Evolutionary conservation across 1,140 invertebrate species (phyloP).

Genomic region (Brachionus plicatilis): DNA sequence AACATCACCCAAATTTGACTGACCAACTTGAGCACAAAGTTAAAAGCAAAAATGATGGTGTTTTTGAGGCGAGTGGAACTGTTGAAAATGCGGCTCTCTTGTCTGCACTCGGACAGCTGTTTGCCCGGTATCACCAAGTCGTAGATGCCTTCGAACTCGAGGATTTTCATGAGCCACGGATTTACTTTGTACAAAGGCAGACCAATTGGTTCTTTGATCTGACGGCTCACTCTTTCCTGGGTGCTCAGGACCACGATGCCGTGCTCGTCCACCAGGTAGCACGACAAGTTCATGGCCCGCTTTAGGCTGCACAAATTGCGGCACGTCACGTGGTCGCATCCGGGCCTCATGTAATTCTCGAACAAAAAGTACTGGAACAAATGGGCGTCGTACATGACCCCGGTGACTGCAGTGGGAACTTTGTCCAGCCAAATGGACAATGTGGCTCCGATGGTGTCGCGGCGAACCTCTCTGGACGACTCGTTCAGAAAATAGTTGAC

Average conservation of each 20-base stretch:
- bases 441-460: constrained; percentile 24
- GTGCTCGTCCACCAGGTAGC: constrained; percentile 26
- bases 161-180: constrained; percentile 30
- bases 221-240: not conserved
- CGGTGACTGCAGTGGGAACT: constrained; percentile 24
- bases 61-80: not conserved
- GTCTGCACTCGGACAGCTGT: constrained; percentile 29
- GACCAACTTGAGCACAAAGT: not conserved
- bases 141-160: constrained; percentile 22
- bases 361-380: constrained; percentile 19
- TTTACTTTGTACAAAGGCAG: constrained; percentile 34
- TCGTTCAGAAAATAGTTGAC: constrained; percentile 38
- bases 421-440: constrained; percentile 35
- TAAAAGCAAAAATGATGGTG: not conserved
- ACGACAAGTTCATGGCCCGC: constrained; percentile 2
- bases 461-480: not conserved
- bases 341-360: not conserved
- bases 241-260: constrained; percentile 18
- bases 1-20: not conserved
- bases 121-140: constrained; percentile 20
- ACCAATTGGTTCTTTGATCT: not conserved
- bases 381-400: constrained; percentile 21
- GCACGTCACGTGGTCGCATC: constrained; percentile 12
- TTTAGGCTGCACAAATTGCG: not conserved
- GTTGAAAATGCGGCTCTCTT: not conserved